These are phyloP conservation scores for Zaprionus ornatus DNA, from an alignment of 1,140 invertebrate genomes.

Conservation along the genomic window DNA sequence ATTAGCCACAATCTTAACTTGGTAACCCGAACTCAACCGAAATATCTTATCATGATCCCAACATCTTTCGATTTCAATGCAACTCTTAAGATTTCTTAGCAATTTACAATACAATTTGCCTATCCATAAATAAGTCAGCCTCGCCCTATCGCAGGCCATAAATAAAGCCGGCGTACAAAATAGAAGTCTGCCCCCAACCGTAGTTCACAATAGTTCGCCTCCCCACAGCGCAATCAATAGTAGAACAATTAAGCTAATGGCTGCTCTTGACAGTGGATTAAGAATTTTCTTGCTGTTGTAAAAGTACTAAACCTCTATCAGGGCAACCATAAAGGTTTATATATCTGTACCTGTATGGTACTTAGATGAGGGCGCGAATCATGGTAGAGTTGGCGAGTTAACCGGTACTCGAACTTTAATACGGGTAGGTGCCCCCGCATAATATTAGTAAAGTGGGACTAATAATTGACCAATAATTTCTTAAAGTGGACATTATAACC, in stretches of 20 bases:
- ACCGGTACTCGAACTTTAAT: background rate
- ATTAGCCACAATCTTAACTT: constrained; percentile 24
- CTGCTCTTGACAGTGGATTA: constrained; percentile 14
- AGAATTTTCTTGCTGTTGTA: constrained; percentile 9
- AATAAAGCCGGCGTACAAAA: constrained; percentile 4
- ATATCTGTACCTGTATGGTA: background rate
- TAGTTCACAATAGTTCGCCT: constrained; percentile 5
- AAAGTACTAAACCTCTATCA: background rate
- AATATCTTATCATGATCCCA: constrained; percentile 55
- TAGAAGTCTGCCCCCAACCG: background rate
- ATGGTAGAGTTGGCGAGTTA: background rate
- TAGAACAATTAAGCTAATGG: constrained; percentile 27
- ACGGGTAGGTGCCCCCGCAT: background rate
- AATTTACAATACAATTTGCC: constrained; percentile 6
- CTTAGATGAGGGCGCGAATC: background rate
- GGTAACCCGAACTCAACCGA: constrained; percentile 24
- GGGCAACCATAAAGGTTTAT: background rate
- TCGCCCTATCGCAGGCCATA: constrained; percentile 16
- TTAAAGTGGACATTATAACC: background rate
- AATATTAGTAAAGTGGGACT: background rate
- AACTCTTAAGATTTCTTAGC: constrained; percentile 17
- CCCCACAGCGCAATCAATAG: constrained; percentile 14
- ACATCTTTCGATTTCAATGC: constrained; percentile 1
- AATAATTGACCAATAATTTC: background rate
- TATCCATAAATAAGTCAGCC: constrained; percentile 31